Base-by-base conservation (phyloP, 2,888 invertebrate species). In the Cosmia pyralina region DNA sequence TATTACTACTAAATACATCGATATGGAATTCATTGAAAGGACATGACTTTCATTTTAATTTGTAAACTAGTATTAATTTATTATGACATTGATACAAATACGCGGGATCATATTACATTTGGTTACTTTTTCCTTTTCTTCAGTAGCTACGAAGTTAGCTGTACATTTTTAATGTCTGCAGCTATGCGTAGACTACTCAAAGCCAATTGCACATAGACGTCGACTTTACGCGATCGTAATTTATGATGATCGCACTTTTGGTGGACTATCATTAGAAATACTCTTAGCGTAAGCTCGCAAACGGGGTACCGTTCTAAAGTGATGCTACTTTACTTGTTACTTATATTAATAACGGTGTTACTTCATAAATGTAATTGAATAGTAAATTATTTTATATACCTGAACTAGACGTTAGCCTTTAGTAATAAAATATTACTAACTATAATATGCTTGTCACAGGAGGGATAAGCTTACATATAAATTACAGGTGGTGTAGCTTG, bases 341-440 rank as follows among this genome's bases (percentile, higher is more conserved):
- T 72, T 72, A 80, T 69, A 83, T 58, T 68, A 73, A 69, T 80
- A 73, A 81, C 79, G 71, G 78, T 64, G 66, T 72, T 73, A 73
- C 68, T 75, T 64, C 52, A 59, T 58, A 75, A 75, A 71, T 77
- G 58, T 74, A 81, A 81, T 83, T 75, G 63, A 75, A 83, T 79
- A 79, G 71, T 81, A 79, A 82, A 73, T 73, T 68, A 70, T 59
- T 34, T 28, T 15, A 66, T 50, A 66, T 68, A 53, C 38, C 28
- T 48, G 13, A 57, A 50, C 44, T 72, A 62, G 63, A 57, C n/a
- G 48, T 55, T 46, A 46, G 38, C 60, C 44, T 66, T 50, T 13
- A 50, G 52, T 46, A 50, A 63, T 57, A 48, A 62, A 58, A 41
- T 62, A 44, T 70, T 28, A 53, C 11, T 28, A 67, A 53, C 17